Evolutionary conservation across 2,888 invertebrate genomes (phyloP), one percentile per base, ranked within the genome.

Genomic region (Heliconius aoede): DNA sequence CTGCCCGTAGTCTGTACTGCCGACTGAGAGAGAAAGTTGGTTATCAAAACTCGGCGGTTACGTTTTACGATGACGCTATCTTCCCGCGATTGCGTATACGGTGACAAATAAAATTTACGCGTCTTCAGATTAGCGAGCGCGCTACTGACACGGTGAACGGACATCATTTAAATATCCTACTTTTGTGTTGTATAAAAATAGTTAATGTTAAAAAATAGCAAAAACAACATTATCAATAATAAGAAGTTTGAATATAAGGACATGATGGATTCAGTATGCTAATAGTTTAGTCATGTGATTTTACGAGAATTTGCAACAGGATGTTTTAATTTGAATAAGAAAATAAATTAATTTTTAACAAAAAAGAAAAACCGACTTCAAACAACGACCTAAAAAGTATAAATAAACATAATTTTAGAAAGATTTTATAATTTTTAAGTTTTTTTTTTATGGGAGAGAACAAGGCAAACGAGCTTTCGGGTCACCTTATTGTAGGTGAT

Each of bases 1-100:
- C 76, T 67, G 74, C 74, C 79, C 7, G 68, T 51, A 32, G 69
- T 69, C 69, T 77, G 78, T 75, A 73, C 76, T 80, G 80, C 78
- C 82, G 68, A 81, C 82, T 67, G 86, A 87, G 92, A 92, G 93
- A 93, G 93, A 93, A 94, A 94, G 93, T 93, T 90, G 85, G 93
- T 93, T 93, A 92, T 92, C 91, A 92, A n/a, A 92, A 93, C 92
- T 88, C 86, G 86, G 91, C 89, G 90, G 93, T 94, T 94, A 94
- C 94, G 93, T 93, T 90, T 84, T 83, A 84, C 86, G 92, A 92
- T 93, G 93, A 94, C 93, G 93, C 90, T 88, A 86, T 89, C 91
- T 88, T 90, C 90, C 86, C 84, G n/a, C 89, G 90, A 89, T 94
- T 94, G 93, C 93, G 94, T 92, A 89, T 91, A 87, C 91, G 90